These are phyloP conservation scores for Dipus sagitta DNA, from an alignment of 2,797 vertebrate genomes.

Conservation along the genomic window DNA sequence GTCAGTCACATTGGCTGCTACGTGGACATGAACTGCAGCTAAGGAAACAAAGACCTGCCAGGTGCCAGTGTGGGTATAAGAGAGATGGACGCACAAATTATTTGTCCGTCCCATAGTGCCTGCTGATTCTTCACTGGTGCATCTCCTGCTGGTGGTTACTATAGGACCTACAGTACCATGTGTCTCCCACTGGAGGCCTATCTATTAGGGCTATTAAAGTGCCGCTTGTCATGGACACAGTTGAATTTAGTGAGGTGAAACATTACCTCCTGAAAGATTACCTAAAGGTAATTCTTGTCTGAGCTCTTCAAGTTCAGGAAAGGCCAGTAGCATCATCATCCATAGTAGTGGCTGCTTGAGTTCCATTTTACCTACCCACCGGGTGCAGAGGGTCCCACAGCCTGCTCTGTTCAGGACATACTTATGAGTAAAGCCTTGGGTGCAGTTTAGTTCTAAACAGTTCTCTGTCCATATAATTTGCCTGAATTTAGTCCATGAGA, in stretches of 20 bases:
- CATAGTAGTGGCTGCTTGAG: not conserved
- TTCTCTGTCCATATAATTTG: not conserved
- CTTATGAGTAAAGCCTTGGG: not conserved
- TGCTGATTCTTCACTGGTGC: not conserved
- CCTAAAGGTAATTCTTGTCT: slow-evolving; percentile 3
- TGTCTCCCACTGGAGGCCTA: not conserved
- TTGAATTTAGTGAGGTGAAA: slow-evolving; percentile 20
- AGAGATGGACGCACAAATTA: not conserved
- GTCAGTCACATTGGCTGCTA: not conserved
- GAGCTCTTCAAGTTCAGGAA: not conserved
- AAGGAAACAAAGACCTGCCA: not conserved
- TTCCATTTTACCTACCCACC: not conserved
- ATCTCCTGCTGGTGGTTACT: not conserved
- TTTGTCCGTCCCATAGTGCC: not conserved
- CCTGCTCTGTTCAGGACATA: not conserved
- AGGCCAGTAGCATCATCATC: not conserved
- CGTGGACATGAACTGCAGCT: not conserved
- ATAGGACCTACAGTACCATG: not conserved
- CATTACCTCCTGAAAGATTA: not conserved
- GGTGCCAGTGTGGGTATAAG: not conserved
- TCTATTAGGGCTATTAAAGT: not conserved
- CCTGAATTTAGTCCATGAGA: not conserved
- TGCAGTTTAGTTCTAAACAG: not conserved
- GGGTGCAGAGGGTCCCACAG: not conserved
- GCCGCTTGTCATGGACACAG: not conserved